These are phyloP conservation scores for Diuraphis noxia DNA, from an alignment of 1,140 invertebrate species.

Conservation along the genomic window DNA sequence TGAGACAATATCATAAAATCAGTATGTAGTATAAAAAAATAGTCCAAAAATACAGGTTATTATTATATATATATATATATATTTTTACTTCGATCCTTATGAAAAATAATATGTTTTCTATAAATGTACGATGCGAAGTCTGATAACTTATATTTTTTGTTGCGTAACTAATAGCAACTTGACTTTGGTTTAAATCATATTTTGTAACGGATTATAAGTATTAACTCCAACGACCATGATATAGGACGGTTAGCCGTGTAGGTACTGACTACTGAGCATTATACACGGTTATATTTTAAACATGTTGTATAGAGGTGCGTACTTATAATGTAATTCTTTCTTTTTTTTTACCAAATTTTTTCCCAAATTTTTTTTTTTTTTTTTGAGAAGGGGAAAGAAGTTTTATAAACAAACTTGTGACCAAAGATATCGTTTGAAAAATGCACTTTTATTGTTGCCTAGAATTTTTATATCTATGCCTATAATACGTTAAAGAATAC, in stretches of 20 bases:
- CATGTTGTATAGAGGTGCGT: background rate
- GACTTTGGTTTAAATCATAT: background rate
- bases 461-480: background rate
- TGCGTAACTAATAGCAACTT: background rate
- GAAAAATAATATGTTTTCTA: background rate
- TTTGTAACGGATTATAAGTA: background rate
- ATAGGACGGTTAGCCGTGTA: background rate
- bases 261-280: background rate
- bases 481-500: background rate
- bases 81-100: background rate
- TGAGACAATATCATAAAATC: background rate
- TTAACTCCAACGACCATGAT: background rate
- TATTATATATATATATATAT: background rate
- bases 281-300: background rate
- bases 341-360: too few species aligned
- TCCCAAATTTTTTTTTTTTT: background rate
- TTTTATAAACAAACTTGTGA: background rate
- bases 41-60: background rate
- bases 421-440: constrained; percentile 4
- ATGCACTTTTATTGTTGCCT: background rate
- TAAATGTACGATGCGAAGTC: background rate
- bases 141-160: background rate
- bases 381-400: background rate
- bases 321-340: background rate
- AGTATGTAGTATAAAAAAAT: background rate